These are phyloP conservation scores for Folsomia candida DNA, from an alignment of 2,888 invertebrate species.

Conservation along the genomic window DNA sequence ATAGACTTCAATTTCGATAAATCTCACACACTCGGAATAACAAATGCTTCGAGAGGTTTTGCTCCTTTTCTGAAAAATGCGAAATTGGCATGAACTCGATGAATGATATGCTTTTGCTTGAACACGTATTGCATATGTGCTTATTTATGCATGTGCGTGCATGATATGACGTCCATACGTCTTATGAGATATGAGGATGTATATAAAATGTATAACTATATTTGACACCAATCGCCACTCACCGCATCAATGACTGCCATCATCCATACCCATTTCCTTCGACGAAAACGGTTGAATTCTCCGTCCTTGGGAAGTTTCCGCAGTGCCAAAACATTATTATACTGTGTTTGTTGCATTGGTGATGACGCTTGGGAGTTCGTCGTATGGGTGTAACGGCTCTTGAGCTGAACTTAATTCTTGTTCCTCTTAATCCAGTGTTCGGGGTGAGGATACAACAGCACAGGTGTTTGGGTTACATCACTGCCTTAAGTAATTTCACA, in stretches of 20 bases:
- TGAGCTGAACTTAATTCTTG: neutral
- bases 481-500: neutral
- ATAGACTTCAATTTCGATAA: no score
- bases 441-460: neutral
- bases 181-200: no score
- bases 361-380: neutral
- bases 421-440: neutral
- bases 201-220: no score
- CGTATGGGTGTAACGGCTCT: neutral
- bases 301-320: constrained; percentile 6
- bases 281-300: constrained; percentile 40
- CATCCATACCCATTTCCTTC: constrained; percentile 44
- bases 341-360: neutral
- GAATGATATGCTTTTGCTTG: no score
- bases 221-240: neutral
- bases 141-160: no score
- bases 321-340: neutral
- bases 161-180: no score
- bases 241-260: constrained; percentile 39
- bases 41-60: no score
- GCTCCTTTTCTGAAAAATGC: no score
- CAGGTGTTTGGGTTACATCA: neutral
- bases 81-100: no score
- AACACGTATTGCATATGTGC: no score
- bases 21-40: neutral